Evolutionary conservation across 2,888 invertebrate genomes (phyloP), one percentile per base, ranked within the genome.

Genomic region (Drosophila anceps): DNA sequence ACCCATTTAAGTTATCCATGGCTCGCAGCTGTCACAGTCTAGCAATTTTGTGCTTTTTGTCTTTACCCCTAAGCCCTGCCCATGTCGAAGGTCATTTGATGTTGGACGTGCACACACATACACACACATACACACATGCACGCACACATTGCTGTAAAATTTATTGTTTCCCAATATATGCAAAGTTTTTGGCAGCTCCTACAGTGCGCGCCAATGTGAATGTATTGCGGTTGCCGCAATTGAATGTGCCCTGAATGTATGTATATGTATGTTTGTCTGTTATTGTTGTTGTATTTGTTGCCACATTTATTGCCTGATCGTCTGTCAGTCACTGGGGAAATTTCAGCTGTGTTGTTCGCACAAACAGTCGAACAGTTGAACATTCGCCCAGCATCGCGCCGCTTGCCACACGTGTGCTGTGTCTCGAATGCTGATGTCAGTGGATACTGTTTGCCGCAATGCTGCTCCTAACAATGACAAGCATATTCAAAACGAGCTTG

Each of bases 151-250:
- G 70, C 66, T 74, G 80, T 71, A 71, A 72, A 87, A 87, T 87
- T 89, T 87, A 87, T 87, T 87, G 89, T 87, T 88, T 89, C 80
- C 84, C 86, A 87, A 87, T 86, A 88, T 84, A 86, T 88, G 85
- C 85, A 85, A 85, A 86, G 69, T 67, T 84, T 78, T 81, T 78
- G 77, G 65, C 67, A 69, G 70, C 65, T 68, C 50, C 75, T 54
- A 58, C 62, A 72, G 67, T 63, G 39, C 55, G 55, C 67, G 67
- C 59, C 69, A 73, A 48, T 67, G 51, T 69, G 59, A 69, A 72
- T 78, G 74, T 78, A 82, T 76, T 85, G 84, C 74, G 88, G 84
- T 79, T 73, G 82, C 71, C 81, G 58, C 86, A 85, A 85, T 88
- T 82, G 81, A 86, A 84, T 81, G 58, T 84, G 65, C 65, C 58